Evolutionary conservation across 2,888 invertebrate genomes (phyloP), one percentile per base, ranked within the genome.

Genomic region (Athetis lepigone): DNA sequence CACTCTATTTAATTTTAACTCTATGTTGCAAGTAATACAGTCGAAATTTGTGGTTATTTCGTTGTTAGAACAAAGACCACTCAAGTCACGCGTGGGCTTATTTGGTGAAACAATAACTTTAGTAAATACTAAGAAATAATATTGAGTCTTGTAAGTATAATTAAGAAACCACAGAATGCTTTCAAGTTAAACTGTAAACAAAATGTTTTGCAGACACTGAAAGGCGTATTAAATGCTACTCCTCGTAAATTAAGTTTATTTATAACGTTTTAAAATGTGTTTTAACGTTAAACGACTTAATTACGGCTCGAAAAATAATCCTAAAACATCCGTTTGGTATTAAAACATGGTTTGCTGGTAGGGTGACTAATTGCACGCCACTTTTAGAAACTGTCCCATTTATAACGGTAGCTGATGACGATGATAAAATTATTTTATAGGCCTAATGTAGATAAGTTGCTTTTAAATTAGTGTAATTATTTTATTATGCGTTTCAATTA

Each of bases 21-120:
- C 47, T 71, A 65, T 2, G 7, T 52, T 45, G 8, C 2, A 0
- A n/a, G n/a, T n/a, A n/a, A 43, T 60, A 77, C 27, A 51, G 67
- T 75, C 62, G 18, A 36, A 56, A 73, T 70, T 78, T 3, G 16
- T 4, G 56, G 13, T 23, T 18, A 27, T 65, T 58, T 71, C 81
- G 74, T 77, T 74, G 37, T 60, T 58, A 47, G 65, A 61, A 75
- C 65, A 74, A 71, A 69, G 59, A 70, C 45, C 65, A 59, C 57
- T 70, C 64, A 72, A 78, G 73, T 75, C 75, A 79, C 81, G 84
- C 82, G 85, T 84, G 83, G 83, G 83, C 76, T 69, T 87, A 76
- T 88, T 87, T 88, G 81, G 70, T 79, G 82, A 82, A 85, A 88
- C 87, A 88, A 88, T 88, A 87, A 81, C 77, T 82, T 82, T 61